Evolutionary conservation across 2,113 vertebrate genomes (phyloP).

Genomic region (Bolborhynchus lineola): DNA sequence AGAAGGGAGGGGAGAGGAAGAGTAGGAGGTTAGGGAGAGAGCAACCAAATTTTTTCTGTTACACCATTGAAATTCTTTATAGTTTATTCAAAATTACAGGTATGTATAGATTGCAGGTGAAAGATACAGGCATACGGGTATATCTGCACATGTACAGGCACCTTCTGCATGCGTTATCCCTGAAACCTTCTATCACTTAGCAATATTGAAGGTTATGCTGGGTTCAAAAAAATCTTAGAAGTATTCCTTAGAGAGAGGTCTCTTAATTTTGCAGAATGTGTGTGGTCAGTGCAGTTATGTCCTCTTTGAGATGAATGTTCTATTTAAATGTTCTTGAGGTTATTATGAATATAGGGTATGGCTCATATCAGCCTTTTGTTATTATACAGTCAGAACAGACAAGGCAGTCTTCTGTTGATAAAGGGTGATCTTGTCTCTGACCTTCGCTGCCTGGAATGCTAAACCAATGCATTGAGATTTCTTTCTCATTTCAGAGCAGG

Average conservation of each 20-base stretch:
- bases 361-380: neutral
- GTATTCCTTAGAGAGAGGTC: slow-evolving; percentile 4
- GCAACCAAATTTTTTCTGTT: neutral
- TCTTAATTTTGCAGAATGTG: slow-evolving; percentile 2
- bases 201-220: neutral
- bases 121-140: neutral
- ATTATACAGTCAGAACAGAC: neutral
- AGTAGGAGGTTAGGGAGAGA: neutral
- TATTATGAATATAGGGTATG: slow-evolving; percentile 7
- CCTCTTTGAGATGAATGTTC: neutral
- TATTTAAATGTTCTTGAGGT: slow-evolving; percentile 37
- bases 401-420: neutral
- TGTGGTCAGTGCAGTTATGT: slow-evolving; percentile 40
- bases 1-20: too few relatives aligned
- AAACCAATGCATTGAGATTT: neutral
- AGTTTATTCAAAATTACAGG: neutral
- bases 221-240: neutral
- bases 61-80: neutral
- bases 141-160: neutral
- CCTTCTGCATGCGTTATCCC: neutral
- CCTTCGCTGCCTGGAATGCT: neutral
- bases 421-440: neutral
- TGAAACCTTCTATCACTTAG: neutral
- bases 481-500: neutral
- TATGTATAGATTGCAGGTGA: neutral